Conservation (phyloP, 2,113 vertebrate species). For the Aramus guarauna region DNA sequence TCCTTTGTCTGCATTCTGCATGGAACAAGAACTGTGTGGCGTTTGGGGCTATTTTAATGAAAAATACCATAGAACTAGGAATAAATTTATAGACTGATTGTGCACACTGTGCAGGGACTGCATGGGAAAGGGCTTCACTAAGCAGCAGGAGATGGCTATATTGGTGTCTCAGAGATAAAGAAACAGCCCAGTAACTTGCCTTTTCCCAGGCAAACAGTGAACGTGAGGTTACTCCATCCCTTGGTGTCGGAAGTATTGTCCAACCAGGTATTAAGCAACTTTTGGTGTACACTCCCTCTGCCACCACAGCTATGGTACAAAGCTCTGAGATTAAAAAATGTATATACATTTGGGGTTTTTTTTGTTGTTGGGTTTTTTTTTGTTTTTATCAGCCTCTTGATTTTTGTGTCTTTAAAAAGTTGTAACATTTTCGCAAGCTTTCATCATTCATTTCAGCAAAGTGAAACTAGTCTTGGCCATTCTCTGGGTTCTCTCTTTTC, state of each 20-base stretch:
- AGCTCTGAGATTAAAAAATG: not conserved
- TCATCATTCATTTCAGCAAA: not conserved
- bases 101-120: not conserved
- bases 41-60: not conserved
- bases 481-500: not conserved
- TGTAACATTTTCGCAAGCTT: not conserved
- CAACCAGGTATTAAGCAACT: not conserved
- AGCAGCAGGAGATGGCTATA: not conserved
- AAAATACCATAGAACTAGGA: not conserved
- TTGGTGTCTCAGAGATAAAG: not conserved
- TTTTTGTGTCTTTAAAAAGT: not conserved
- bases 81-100: not conserved
- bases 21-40: not conserved
- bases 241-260: not conserved
- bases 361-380: not conserved
- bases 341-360: accelerated
- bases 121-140: not conserved
- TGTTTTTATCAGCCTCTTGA: not conserved
- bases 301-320: not conserved
- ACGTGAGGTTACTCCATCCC: not conserved
- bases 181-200: not conserved
- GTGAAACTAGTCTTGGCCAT: not conserved
- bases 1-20: not conserved
- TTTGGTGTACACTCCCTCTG: not conserved
- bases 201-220: not conserved